Conservation (phyloP, 2,113 vertebrate species). For the Pterocles orientalis region DNA sequence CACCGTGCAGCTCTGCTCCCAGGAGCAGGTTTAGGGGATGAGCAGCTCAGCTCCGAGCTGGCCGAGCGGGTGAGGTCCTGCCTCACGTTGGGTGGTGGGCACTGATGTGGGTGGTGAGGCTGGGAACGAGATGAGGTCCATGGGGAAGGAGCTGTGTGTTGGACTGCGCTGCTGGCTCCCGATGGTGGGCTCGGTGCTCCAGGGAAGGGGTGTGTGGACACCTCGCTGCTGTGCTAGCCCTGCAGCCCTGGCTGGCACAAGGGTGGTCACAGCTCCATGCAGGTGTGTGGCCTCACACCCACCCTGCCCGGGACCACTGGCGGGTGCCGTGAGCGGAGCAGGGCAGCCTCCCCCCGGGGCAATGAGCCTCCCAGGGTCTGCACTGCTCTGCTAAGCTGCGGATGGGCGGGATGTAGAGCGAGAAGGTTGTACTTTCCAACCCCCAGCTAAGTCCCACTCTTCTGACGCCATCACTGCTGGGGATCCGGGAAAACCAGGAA, state of each 20-base stretch:
- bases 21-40: not conserved
- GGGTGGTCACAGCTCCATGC: not conserved
- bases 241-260: fast-evolving
- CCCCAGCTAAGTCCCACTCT: not conserved
- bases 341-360: fast-evolving
- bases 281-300: fast-evolving
- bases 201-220: not conserved
- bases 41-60: not conserved
- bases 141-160: not conserved
- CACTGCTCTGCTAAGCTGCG: not conserved
- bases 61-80: not conserved
- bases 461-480: not conserved
- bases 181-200: not conserved
- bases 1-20: not conserved
- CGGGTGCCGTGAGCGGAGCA: fast-evolving
- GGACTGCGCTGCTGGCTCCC: not conserved
- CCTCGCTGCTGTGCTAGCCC: not conserved
- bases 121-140: not conserved
- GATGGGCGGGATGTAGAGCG: fast-evolving
- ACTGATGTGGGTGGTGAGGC: not conserved
- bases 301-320: not conserved
- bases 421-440: not conserved
- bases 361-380: not conserved
- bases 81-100: not conserved
- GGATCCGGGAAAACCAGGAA: not conserved